Percentiles rank a stretch among this genome's conserved stretches.
These are phyloP conservation scores for Tursiops truncatus DNA, from an alignment of 2,113 vertebrate genomes.

Conservation along the genomic window DNA sequence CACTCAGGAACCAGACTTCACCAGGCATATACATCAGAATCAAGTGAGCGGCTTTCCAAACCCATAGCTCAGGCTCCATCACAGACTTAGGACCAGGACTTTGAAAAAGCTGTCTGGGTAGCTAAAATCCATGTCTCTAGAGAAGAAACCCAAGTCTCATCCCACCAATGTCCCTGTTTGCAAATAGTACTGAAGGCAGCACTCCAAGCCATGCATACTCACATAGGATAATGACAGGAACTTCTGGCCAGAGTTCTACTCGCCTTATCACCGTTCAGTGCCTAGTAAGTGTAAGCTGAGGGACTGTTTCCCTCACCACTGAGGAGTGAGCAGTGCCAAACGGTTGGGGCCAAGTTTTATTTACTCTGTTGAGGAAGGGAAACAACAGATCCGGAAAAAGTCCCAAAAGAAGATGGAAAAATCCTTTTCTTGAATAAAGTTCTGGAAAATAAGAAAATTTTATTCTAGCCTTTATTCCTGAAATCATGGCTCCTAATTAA, in stretches of 20 bases:
- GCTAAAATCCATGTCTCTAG: not conserved
- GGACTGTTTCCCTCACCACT: not conserved
- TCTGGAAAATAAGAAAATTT: not conserved
- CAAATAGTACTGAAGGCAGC: not conserved
- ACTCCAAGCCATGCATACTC: accelerated
- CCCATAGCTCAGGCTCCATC: not conserved
- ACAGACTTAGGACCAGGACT: not conserved
- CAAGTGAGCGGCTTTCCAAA: not conserved
- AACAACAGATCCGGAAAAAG: not conserved
- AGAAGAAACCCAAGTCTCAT: not conserved
- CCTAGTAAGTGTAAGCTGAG: not conserved
- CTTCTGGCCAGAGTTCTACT: too few species aligned
- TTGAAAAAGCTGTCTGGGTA: not conserved
- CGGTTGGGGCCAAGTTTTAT: not conserved
- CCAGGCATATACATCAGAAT: not conserved
- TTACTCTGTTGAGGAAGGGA: not conserved
- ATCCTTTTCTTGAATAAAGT: not conserved
- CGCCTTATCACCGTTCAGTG: not conserved
- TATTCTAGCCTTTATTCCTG: not conserved
- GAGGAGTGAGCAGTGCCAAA: not conserved
- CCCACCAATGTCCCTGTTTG: not conserved
- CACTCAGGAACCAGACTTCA: not conserved
- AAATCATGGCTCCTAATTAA: not conserved
- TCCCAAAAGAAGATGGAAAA: not conserved
- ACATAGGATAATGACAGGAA: accelerated